These are phyloP conservation scores for Accipiter virgatus DNA, from an alignment of 2,113 vertebrate species.

Conservation along the genomic window DNA sequence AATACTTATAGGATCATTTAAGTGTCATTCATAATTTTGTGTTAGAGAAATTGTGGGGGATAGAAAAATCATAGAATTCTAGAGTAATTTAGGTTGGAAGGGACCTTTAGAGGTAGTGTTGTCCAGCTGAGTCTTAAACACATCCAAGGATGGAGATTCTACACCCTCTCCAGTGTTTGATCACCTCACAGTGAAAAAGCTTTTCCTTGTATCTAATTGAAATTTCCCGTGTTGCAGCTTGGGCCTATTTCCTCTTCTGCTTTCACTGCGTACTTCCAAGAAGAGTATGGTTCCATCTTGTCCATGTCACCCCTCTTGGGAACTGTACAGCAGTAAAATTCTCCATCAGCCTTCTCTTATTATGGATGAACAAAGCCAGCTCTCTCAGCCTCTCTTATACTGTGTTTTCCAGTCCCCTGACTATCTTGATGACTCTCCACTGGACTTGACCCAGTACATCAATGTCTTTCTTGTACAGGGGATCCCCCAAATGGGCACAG, in stretches of 20 bases:
- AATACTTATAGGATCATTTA: background rate
- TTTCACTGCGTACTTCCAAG: background rate
- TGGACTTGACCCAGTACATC: background rate
- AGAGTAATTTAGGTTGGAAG: background rate
- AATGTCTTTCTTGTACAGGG: background rate
- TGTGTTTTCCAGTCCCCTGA: background rate
- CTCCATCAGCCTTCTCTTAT: background rate
- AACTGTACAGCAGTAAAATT: background rate
- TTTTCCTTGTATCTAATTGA: background rate
- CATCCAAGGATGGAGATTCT: background rate
- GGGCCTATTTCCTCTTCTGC: background rate
- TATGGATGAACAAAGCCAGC: background rate
- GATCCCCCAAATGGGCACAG: background rate
- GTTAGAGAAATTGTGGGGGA: background rate
- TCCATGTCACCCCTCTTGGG: background rate
- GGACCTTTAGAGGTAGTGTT: background rate
- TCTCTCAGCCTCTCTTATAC: background rate
- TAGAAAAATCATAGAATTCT: background rate
- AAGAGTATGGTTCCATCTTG: background rate
- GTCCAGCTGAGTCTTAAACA: background rate
- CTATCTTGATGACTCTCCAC: background rate
- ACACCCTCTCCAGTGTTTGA: background rate
- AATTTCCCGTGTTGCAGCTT: background rate
- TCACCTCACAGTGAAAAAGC: background rate
- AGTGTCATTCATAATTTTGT: background rate